Base-by-base conservation (phyloP, 1,140 invertebrate genomes). In the Chironomus striatipennis region DNA sequence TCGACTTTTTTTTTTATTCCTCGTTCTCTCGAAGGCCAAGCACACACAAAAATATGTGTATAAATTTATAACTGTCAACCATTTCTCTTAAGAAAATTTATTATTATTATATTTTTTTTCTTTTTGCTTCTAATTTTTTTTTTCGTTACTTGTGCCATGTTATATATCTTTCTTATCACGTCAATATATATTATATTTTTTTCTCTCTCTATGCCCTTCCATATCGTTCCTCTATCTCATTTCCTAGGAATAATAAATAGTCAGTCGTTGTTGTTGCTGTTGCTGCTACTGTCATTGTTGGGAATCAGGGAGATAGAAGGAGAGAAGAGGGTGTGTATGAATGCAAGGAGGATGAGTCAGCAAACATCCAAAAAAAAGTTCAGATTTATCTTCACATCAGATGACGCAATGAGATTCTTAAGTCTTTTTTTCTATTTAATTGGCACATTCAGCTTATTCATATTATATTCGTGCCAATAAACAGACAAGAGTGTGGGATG, bases 121-220 rank as follows among this genome's bases (percentile, higher is more conserved):
- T 57, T n/a, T 57, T 57, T 47, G 8, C n/a, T 57, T 57, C 47
- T 57, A 57, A 57, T 57, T 57, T 57, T 47, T 47, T 57, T 57
- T 57, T 57, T 57, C 47, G 47, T 57, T 57, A 57, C 47, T 57
- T 57, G 47, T 10, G 47, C 47, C 47, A 57, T 57, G 47, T 57
- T 57, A 57, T 57, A 57, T 57, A 57, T 57, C 47, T 57, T 57
- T 57, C 47, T 57, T 57, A 57, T 57, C 47, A 57, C 47, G 47
- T 57, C 47, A 57, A 57, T 57, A 57, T 57, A 57, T 57, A 57
- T 57, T 57, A 57, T 57, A 57, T 57, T 57, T 57, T 57, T 57
- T 15, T 57, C 47, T 57, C 43, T 47, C 43, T 47, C 24, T 34
- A 34, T 34, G 24, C 24, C 24, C 24, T 34, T 47, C 15, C 47